These are phyloP conservation scores for Pangasius larnaudii DNA, from an alignment of 2,797 vertebrate species.

Conservation along the genomic window DNA sequence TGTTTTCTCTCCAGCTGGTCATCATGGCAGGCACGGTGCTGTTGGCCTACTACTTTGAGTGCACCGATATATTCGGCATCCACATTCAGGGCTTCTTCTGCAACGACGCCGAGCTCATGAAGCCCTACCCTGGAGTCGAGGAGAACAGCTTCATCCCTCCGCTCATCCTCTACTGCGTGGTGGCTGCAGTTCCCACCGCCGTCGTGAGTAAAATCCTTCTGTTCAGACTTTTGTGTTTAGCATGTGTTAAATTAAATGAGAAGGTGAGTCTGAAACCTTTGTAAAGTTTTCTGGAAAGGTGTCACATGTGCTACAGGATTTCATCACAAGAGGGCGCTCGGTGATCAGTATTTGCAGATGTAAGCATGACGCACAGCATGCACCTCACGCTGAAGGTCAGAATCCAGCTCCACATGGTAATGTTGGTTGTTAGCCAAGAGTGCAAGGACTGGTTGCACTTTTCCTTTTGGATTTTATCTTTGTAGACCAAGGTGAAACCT, in stretches of 20 bases:
- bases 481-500: neutral
- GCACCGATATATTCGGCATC: constrained; percentile 93
- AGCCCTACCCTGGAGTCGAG: constrained; percentile 92
- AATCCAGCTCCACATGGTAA: neutral
- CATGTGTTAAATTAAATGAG: no score
- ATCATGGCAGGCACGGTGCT: constrained; percentile 97
- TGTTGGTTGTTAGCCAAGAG: neutral
- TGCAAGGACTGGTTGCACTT: no score
- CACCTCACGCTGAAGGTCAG: neutral
- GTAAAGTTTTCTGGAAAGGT: neutral
- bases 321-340: constrained; percentile 51
- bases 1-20: constrained; percentile 94
- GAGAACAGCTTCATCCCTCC: constrained; percentile 94
- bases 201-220: constrained; percentile 83
- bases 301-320: neutral
- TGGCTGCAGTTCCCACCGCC: constrained; percentile 89
- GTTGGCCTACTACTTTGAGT: constrained; percentile 97
- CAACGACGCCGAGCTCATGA: constrained; percentile 95
- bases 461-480: neutral
- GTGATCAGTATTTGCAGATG: neutral
- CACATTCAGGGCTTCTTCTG: constrained; percentile 99
- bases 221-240: neutral
- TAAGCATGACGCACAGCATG: neutral
- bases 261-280: neutral
- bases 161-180: constrained; percentile 92